A percentile compares a stretch with the other conserved stretches of the same genome.
Conservation (phyloP, 2,888 invertebrate species). For the Globia sparganii region DNA sequence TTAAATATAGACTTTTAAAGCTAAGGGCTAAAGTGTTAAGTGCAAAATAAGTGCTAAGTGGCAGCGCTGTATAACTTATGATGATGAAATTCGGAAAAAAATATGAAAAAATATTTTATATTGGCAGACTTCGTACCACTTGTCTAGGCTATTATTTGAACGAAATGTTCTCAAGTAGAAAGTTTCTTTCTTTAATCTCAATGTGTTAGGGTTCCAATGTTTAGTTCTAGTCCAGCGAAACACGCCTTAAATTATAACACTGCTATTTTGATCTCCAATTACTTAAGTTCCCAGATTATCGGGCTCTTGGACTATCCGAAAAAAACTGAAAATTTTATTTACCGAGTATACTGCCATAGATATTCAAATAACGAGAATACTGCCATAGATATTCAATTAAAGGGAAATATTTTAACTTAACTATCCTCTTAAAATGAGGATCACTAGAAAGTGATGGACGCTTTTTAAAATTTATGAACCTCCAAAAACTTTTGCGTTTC, state of each 20-base stretch:
- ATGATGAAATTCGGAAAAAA: slow-evolving; percentile 31
- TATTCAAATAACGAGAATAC: neutral
- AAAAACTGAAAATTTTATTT: no score
- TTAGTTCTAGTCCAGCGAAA: neutral
- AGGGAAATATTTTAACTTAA: no score
- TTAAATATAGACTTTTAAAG: slow-evolving; percentile 44
- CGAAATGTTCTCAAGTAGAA: neutral
- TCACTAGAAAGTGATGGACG: no score
- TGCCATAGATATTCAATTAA: neutral
- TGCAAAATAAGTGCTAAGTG: neutral
- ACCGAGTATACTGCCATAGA: neutral
- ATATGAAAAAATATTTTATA: neutral
- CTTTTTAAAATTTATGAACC: no score
- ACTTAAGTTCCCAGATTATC: neutral
- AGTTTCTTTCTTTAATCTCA: neutral
- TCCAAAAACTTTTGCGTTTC: no score
- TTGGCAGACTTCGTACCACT: neutral
- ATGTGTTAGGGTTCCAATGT: neutral
- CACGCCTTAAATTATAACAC: neutral
- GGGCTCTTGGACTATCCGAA: neutral
- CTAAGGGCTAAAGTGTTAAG: slow-evolving; percentile 1
- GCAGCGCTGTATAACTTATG: slow-evolving; percentile 12
- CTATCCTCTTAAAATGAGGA: no score
- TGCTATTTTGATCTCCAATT: neutral
- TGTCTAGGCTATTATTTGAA: neutral